These are phyloP conservation scores for Stichopus chloronotus DNA, from an alignment of 35 echinoderm and acorn worm genomes.

Conservation along the genomic window DNA sequence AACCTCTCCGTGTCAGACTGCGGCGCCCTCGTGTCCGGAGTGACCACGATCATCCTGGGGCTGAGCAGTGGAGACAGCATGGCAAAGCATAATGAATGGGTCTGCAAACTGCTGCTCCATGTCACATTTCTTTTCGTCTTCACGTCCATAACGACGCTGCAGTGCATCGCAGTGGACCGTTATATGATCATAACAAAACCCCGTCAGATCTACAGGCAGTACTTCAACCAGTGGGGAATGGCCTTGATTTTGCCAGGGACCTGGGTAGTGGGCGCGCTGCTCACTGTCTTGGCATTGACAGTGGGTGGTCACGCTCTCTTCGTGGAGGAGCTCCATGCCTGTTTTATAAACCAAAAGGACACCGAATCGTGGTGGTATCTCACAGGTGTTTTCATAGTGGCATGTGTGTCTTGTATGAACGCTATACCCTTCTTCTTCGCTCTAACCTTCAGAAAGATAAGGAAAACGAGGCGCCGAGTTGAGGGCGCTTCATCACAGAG, in stretches of 20 bases:
- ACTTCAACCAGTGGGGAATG: neutral
- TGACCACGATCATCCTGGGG: neutral
- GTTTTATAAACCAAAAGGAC: neutral
- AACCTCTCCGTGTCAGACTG: slow-evolving; percentile 48
- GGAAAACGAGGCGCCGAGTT: neutral
- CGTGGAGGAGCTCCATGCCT: slow-evolving; percentile 14
- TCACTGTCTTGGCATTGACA: slow-evolving; percentile 1
- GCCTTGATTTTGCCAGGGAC: neutral
- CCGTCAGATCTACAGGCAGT: slow-evolving; percentile 13
- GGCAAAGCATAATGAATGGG: neutral
- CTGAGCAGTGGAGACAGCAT: neutral
- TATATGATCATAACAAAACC: slow-evolving; percentile 53
- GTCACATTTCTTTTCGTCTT: slow-evolving; percentile 39
- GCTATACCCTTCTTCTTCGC: slow-evolving; percentile 34
- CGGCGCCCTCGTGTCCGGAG: slow-evolving; percentile 30
- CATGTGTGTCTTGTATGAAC: slow-evolving; percentile 37
- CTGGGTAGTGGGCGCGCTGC: neutral
- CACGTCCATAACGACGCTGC: slow-evolving; percentile 32
- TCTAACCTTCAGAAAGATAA: slow-evolving; percentile 46
- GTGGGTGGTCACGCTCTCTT: neutral
- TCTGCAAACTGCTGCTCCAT: slow-evolving; percentile 19
- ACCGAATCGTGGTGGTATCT: slow-evolving; percentile 36
- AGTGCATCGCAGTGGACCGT: slow-evolving; percentile 46
- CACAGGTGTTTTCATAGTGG: neutral
- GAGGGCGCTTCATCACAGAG: neutral